Conservation (phyloP, 2,797 vertebrate species). For the Periparus ater region DNA sequence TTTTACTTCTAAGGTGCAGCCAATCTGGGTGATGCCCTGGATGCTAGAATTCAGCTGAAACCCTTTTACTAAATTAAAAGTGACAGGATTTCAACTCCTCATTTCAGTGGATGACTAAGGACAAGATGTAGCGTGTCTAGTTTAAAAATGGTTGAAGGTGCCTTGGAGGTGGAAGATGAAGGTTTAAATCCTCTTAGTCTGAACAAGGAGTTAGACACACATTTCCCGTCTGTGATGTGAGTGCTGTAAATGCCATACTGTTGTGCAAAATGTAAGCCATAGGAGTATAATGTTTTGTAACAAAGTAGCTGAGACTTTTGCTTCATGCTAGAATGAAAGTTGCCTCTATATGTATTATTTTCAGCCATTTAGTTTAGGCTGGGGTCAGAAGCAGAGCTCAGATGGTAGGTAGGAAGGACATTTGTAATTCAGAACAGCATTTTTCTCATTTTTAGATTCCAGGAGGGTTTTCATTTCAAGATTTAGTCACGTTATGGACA, state of each 20-base stretch:
- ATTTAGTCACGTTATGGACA: background rate
- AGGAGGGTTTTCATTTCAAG: background rate
- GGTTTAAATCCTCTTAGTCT: background rate
- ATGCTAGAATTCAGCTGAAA: background rate
- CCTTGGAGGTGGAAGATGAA: constrained; percentile 4
- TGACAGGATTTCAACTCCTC: background rate
- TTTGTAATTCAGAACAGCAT: background rate
- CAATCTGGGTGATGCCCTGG: background rate
- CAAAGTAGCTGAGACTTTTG: background rate
- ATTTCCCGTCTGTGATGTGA: background rate
- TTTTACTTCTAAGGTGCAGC: background rate
- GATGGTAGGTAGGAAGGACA: background rate
- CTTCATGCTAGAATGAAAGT: background rate
- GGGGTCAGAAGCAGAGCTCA: background rate
- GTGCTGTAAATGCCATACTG: background rate
- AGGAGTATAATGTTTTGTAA: background rate
- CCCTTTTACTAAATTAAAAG: background rate
- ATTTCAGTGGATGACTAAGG: background rate
- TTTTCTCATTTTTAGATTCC: background rate
- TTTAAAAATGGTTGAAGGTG: background rate
- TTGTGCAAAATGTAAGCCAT: background rate
- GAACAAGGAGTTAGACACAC: background rate
- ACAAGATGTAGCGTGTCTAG: background rate
- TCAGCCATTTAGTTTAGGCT: background rate
- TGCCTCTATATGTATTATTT: background rate